These are phyloP conservation scores for Dinomys branickii DNA, from an alignment of 2,113 vertebrate genomes.

Conservation along the genomic window DNA sequence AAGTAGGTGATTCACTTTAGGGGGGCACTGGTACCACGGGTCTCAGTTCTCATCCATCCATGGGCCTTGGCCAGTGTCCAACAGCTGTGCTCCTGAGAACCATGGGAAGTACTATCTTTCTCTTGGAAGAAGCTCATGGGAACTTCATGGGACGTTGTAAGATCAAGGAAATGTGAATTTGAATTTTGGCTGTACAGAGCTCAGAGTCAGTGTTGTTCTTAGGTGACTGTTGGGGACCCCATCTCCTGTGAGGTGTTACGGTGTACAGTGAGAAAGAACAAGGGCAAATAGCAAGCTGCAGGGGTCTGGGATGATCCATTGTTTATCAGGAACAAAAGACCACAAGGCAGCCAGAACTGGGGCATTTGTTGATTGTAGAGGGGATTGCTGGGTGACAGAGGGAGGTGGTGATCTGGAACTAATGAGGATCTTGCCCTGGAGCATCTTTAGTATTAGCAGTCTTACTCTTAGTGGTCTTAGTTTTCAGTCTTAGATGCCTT, in stretches of 20 bases:
- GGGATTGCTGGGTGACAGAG: background rate
- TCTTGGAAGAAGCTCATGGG: background rate
- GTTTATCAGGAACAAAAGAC: background rate
- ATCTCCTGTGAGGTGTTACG: background rate
- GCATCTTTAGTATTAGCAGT: background rate
- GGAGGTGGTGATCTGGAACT: background rate
- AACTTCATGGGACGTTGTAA: background rate
- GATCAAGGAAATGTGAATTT: background rate
- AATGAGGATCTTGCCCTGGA: background rate
- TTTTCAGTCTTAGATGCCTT: too few relatives aligned
- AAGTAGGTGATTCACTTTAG: background rate
- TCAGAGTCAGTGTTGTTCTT: background rate
- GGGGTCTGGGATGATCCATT: background rate
- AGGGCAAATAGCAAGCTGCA: background rate
- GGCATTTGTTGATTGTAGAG: background rate
- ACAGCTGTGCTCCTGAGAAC: background rate
- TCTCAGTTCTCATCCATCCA: background rate
- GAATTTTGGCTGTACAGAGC: background rate
- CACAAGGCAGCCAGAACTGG: background rate
- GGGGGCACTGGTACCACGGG: background rate
- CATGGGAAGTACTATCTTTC: background rate
- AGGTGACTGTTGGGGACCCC: background rate
- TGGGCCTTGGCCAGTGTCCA: background rate
- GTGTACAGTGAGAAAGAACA: background rate
- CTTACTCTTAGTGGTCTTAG: too few relatives aligned